A percentile compares a stretch with the other conserved stretches of the same genome.
These are phyloP conservation scores for Trichopoda pennipes DNA, from an alignment of 2,888 invertebrate species.

Conservation along the genomic window DNA sequence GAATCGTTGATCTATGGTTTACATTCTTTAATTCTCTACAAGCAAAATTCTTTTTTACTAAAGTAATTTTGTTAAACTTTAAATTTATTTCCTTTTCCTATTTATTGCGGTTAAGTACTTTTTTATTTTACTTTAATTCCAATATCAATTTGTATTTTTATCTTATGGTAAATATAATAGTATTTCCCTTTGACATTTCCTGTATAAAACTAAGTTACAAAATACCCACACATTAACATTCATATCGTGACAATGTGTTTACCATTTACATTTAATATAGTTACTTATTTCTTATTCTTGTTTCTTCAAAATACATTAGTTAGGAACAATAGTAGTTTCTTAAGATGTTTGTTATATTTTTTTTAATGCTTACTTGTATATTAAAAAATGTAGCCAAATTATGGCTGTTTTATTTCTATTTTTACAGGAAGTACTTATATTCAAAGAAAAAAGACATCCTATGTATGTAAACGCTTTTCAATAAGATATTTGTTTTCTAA, in stretches of 20 bases:
- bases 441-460: too few species aligned
- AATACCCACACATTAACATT: slow-evolving; percentile 53
- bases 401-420: too few species aligned
- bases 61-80: slow-evolving; percentile 10
- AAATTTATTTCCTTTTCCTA: slow-evolving; percentile 35
- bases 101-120: slow-evolving; percentile 27
- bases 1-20: background rate
- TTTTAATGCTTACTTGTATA: too few species aligned
- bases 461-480: too few species aligned
- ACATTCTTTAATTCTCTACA: background rate
- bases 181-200: slow-evolving; percentile 66
- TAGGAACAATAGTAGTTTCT: background rate
- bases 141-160: slow-evolving; percentile 52
- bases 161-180: slow-evolving; percentile 48
- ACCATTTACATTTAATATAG: slow-evolving; percentile 48
- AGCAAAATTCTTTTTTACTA: background rate
- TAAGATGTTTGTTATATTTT: too few species aligned
- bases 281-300: background rate
- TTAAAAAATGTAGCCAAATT: too few species aligned
- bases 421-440: too few species aligned
- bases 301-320: too few species aligned
- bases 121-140: slow-evolving; percentile 24
- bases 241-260: slow-evolving; percentile 62
- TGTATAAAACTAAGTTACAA: slow-evolving; percentile 36
- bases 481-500: too few species aligned